Conservation (phyloP, 1,140 invertebrate genomes). For the Arion vulgaris region DNA sequence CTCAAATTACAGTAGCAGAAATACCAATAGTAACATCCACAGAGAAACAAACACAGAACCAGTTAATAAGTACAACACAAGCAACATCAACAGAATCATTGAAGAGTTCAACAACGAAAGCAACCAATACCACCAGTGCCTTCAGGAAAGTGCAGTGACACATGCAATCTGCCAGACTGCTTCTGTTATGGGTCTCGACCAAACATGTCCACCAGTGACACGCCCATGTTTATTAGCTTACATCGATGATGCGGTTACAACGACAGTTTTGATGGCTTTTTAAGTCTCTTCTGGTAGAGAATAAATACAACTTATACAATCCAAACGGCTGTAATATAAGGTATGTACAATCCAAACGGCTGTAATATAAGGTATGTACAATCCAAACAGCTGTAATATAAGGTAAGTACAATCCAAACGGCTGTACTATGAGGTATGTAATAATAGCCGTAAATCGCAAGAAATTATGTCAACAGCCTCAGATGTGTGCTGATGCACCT, state of each 20-base stretch:
- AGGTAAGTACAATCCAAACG: neutral
- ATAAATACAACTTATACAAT: slow-evolving; percentile 4
- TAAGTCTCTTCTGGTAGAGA: slow-evolving; percentile 12
- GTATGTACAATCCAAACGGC: neutral
- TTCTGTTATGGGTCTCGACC: slow-evolving; percentile 13
- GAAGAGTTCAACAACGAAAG: neutral
- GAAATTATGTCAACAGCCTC: too few relatives aligned
- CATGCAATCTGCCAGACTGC: slow-evolving; percentile 9
- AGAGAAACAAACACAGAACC: neutral
- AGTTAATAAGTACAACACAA: neutral
- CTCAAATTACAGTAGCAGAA: too few relatives aligned
- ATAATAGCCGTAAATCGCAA: too few relatives aligned
- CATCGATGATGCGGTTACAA: slow-evolving; percentile 21
- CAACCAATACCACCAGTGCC: neutral
- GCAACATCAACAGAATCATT: neutral
- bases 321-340: neutral
- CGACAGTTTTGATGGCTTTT: neutral
- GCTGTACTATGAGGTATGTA: neutral
- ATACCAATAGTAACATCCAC: neutral
- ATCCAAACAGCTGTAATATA: too few relatives aligned
- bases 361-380: too few relatives aligned
- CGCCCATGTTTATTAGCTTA: slow-evolving; percentile 27
- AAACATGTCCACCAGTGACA: neutral
- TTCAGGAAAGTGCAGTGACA: neutral
- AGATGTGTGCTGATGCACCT: too few relatives aligned